These are phyloP conservation scores for Oncopodura yosiiana DNA, from an alignment of 1,140 invertebrate genomes.

Conservation along the genomic window DNA sequence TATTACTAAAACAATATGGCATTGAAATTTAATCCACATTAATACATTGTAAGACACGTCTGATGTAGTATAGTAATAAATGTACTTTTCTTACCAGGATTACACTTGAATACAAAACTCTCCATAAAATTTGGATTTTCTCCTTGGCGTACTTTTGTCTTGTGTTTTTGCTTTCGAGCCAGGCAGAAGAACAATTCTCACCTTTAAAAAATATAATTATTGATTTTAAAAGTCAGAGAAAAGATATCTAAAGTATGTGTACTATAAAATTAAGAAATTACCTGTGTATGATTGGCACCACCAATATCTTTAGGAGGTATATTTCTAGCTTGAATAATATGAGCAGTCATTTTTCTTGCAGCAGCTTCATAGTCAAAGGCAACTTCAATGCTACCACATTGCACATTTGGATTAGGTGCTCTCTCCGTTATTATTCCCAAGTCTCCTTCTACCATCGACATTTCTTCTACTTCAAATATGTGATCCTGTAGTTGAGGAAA, in stretches of 20 bases:
- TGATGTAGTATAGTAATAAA: too few relatives aligned
- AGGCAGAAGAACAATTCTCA: slow-evolving; percentile 73
- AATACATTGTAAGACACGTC: neutral
- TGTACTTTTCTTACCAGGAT: slow-evolving; percentile 62
- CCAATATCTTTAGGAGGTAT: slow-evolving; percentile 62
- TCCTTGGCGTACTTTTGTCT: slow-evolving; percentile 78
- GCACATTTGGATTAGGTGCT: slow-evolving; percentile 37
- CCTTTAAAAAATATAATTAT: slow-evolving; percentile 43
- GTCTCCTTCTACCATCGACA: slow-evolving; percentile 38
- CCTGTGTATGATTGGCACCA: slow-evolving; percentile 68
- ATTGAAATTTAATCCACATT: neutral
- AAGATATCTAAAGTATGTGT: too few relatives aligned
- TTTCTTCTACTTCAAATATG: slow-evolving; percentile 45
- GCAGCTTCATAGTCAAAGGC: slow-evolving; percentile 79
- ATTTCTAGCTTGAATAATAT: slow-evolving; percentile 74
- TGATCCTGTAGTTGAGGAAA: slow-evolving; percentile 39
- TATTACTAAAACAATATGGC: too few relatives aligned
- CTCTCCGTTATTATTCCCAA: slow-evolving; percentile 35
- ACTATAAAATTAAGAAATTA: slow-evolving; percentile 36
- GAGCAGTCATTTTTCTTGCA: slow-evolving; percentile 77
- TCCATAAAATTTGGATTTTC: slow-evolving; percentile 85
- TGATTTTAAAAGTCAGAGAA: neutral
- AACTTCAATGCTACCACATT: slow-evolving; percentile 70
- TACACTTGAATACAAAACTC: slow-evolving; percentile 80
- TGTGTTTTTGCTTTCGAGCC: slow-evolving; percentile 86